Conservation (phyloP, 1,140 invertebrate genomes). For the Cyrtorhinus lividipennis region DNA sequence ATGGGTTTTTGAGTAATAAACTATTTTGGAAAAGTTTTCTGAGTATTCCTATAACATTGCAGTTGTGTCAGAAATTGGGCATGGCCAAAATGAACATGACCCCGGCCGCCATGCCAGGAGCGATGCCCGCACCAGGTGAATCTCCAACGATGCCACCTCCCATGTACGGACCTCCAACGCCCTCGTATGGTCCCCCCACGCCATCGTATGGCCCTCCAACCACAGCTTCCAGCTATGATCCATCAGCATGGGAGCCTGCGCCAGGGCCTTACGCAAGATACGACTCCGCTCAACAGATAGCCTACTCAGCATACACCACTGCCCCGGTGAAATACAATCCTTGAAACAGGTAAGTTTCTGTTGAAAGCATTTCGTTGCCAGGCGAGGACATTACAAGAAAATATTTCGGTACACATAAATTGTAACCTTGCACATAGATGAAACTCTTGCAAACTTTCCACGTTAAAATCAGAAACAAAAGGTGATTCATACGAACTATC, state of each 20-base stretch:
- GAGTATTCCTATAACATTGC: too few relatives aligned
- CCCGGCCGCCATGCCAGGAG: constrained; percentile 35
- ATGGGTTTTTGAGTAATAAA: too few relatives aligned
- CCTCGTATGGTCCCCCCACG: constrained; percentile 43
- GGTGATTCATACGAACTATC: too few relatives aligned
- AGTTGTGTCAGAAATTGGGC: constrained; percentile 23
- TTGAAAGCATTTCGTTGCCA: neutral
- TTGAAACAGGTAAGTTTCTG: neutral
- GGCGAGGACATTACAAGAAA: neutral
- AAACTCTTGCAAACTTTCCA: too few relatives aligned
- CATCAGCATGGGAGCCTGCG: constrained; percentile 41
- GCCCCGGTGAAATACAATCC: constrained; percentile 9
- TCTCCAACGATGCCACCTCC: constrained; percentile 36
- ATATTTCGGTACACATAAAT: too few relatives aligned
- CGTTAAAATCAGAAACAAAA: too few relatives aligned
- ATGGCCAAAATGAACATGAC: constrained; percentile 32
- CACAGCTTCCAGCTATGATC: constrained; percentile 30
- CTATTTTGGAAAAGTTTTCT: too few relatives aligned
- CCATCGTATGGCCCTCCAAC: constrained; percentile 23
- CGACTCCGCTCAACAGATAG: constrained; percentile 42
- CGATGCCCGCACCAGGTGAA: constrained; percentile 43
- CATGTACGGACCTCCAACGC: constrained; percentile 34
- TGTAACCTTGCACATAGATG: too few relatives aligned
- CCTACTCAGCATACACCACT: constrained; percentile 62
- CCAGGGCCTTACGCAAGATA: constrained; percentile 51